A percentile compares a stretch with the other conserved stretches of the same genome.
phyloP scores from a whole-genome alignment of 2,797 vertebrate genomes.

The Heteromormyrus szaboi region DNA sequence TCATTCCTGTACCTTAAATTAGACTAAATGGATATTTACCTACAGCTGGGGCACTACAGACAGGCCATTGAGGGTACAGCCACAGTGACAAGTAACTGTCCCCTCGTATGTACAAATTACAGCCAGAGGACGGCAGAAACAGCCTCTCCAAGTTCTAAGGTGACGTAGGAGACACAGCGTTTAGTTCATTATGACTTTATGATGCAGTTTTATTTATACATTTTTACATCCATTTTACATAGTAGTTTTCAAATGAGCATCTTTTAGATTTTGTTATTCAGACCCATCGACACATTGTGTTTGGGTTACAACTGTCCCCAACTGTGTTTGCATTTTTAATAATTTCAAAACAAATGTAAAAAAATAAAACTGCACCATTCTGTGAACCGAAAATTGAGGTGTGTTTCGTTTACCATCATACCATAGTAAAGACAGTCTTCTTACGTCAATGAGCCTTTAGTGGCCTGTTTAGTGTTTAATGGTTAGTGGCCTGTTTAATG shows the following conservation, averaged over 20 bases:
- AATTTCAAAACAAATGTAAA: background rate
- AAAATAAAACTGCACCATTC: background rate
- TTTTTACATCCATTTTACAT: background rate
- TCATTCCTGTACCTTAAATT: background rate
- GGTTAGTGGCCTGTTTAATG: background rate
- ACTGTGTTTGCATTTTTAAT: background rate
- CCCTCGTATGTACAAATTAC: background rate
- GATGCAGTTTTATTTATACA: background rate
- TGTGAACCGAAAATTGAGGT: background rate
- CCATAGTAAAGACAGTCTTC: background rate
- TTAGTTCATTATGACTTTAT: background rate
- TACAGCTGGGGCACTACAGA: background rate
- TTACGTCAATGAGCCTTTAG: background rate
- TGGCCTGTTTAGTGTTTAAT: background rate
- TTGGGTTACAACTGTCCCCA: background rate
- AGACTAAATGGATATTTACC: background rate
- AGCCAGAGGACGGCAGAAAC: background rate
- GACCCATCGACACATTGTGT: background rate
- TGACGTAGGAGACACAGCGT: background rate
- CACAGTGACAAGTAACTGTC: background rate
- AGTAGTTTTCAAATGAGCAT: background rate
- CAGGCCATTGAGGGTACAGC: background rate
- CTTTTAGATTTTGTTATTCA: background rate
- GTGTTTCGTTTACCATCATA: background rate
- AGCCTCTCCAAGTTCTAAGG: background rate